These are phyloP conservation scores for Meles meles DNA, from an alignment of 2,113 vertebrate genomes.

Conservation along the genomic window DNA sequence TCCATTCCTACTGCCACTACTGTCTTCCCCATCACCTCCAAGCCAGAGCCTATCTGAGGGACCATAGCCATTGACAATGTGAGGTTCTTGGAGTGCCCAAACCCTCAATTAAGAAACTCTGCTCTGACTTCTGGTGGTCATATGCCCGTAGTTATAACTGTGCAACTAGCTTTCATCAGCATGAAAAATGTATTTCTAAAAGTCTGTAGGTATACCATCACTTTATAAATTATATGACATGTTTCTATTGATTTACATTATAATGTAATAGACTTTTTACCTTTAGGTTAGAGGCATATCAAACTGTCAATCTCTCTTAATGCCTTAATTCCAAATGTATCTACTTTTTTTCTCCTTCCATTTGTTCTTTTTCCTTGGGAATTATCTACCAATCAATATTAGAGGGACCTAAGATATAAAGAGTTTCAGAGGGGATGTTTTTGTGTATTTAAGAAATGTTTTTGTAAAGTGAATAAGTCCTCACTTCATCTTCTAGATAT, in stretches of 20 bases:
- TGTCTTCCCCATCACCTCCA: neutral
- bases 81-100: neutral
- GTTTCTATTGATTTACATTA: constrained; percentile 42
- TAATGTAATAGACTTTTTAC: neutral
- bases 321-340: neutral
- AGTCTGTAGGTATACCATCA: neutral
- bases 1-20: neutral
- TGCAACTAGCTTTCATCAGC: neutral
- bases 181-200: neutral
- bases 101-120: neutral
- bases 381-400: constrained; percentile 14
- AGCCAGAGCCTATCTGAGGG: neutral
- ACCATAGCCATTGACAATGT: neutral
- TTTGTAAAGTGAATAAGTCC: constrained; percentile 1
- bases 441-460: neutral
- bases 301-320: constrained; percentile 13
- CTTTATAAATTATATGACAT: constrained; percentile 32
- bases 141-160: neutral
- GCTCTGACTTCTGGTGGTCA: neutral
- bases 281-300: constrained; percentile 30
- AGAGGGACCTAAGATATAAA: neutral
- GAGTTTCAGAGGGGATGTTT: neutral
- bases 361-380: neutral
- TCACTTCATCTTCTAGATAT: constrained; percentile 3
- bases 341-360: neutral